These are phyloP conservation scores for Samia ricini DNA, from an alignment of 1,140 invertebrate species.

Conservation along the genomic window DNA sequence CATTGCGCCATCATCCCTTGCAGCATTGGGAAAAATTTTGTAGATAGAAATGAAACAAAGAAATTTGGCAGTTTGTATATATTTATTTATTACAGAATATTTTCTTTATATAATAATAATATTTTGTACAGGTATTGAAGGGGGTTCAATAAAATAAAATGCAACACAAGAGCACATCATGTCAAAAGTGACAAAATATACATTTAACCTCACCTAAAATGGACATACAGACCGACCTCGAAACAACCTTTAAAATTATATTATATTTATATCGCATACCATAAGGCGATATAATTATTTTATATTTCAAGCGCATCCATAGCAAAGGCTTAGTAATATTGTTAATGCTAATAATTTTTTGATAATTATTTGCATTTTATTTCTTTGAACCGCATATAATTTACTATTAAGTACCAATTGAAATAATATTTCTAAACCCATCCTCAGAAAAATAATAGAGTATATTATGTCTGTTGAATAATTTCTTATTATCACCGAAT, in stretches of 20 bases:
- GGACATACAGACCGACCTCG: not conserved
- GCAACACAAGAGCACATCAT: slow-evolving; percentile 40
- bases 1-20: no score
- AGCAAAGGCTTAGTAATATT: slow-evolving; percentile 5
- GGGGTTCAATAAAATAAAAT: slow-evolving; percentile 68
- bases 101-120: slow-evolving; percentile 64
- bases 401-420: slow-evolving; percentile 25
- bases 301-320: slow-evolving; percentile 19
- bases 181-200: slow-evolving; percentile 32
- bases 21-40: no score
- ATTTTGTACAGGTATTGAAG: slow-evolving; percentile 55
- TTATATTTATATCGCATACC: slow-evolving; percentile 22
- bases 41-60: slow-evolving; percentile 37
- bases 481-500: not conserved
- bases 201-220: slow-evolving; percentile 22
- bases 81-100: slow-evolving; percentile 58
- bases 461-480: not conserved
- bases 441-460: not conserved
- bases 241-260: not conserved
- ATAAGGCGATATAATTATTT: slow-evolving; percentile 32
- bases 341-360: not conserved
- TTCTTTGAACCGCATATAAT: slow-evolving; percentile 43
- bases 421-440: not conserved
- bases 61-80: slow-evolving; percentile 64
- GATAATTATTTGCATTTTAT: slow-evolving; percentile 47